Evolutionary conservation across 2,888 invertebrate species (phyloP), one percentile per base, ranked within the genome.

Genomic region (Tolmerus cingulatus): DNA sequence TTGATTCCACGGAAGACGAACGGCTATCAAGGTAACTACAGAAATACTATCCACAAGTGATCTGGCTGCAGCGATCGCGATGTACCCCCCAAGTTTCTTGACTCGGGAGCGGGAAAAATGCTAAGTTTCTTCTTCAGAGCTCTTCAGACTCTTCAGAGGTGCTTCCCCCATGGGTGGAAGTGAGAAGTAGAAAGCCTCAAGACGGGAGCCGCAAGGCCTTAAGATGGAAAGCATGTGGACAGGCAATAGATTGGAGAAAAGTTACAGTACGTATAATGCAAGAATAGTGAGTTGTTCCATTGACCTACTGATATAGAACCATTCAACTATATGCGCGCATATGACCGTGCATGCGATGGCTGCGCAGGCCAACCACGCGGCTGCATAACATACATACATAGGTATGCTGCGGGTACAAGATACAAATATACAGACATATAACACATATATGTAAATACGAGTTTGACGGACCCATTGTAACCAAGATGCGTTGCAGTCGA

Each of bases 241-340:
- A 5, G 79, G 79, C 66, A 43, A 46, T 51, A 79, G 66, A 77
- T 51, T 81, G 46, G 74, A 78, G 87, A 87, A 87, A 81, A 79
- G 74, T 74, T 79, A 87, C 74, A 57, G 30, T 74, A 74, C 85
- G 40, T 30, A 57, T 77, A 74, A 76, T 86, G 81, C 76, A 57
- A 30, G 74, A 74, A 85, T 85, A 85, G 46, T 55, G 55, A 86
- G 86, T 51, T 86, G 86, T 91, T 91, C 93, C 90, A 93, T 92
- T 93, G 92, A 93, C 93, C 93, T 92, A 93, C 92, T 93, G 93
- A 93, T 91, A 92, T 90, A 91, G 89, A 90, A 90, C 90, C 89
- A 90, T 89, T 88, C 89, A 89, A 89, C 88, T 89, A 89, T 89
- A 89, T 88, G 88, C 88, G 89, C 87, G 85, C 88, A 87, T 86